These are phyloP conservation scores for Bolinopsis microptera DNA, from an alignment of 37 sponge, comb jelly and placozoan species.

Conservation along the genomic window DNA sequence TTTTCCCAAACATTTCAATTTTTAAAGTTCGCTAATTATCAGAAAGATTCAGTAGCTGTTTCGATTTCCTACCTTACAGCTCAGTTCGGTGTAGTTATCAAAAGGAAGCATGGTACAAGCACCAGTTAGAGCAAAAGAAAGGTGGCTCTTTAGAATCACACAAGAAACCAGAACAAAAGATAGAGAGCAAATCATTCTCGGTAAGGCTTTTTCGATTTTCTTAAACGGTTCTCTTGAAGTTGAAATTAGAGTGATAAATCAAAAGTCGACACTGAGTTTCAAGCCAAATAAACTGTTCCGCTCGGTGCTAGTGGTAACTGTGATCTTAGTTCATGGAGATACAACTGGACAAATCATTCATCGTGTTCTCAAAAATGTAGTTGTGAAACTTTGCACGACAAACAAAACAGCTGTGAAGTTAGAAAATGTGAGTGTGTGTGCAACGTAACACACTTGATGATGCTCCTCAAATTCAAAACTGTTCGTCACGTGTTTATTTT, in stretches of 20 bases:
- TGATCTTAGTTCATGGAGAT: not conserved
- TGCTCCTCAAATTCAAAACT: not conserved
- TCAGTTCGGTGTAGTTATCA: slow-evolving; percentile 26
- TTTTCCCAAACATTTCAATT: too few species aligned
- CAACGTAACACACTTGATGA: too few species aligned
- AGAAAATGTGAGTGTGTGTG: not conserved
- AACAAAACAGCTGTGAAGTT: not conserved
- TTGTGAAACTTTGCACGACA: not conserved
- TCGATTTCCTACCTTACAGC: not conserved
- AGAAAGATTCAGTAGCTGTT: not conserved
- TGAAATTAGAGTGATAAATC: too few species aligned
- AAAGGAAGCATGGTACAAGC: slow-evolving; percentile 64
- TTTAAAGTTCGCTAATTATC: not conserved
- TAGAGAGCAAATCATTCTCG: not conserved
- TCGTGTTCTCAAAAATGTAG: not conserved
- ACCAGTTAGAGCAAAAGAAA: slow-evolving; percentile 1
- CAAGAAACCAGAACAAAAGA: not conserved
- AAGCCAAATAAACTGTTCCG: too few species aligned
- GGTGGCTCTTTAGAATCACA: not conserved
- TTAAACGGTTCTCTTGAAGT: too few species aligned
- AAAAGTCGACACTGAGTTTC: too few species aligned
- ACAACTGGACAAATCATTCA: not conserved
- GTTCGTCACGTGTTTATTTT: not conserved
- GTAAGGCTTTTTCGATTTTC: too few species aligned
- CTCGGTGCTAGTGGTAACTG: too few species aligned